These are phyloP conservation scores for Cotesia vestalis DNA, from an alignment of 1,140 invertebrate genomes.

Conservation along the genomic window DNA sequence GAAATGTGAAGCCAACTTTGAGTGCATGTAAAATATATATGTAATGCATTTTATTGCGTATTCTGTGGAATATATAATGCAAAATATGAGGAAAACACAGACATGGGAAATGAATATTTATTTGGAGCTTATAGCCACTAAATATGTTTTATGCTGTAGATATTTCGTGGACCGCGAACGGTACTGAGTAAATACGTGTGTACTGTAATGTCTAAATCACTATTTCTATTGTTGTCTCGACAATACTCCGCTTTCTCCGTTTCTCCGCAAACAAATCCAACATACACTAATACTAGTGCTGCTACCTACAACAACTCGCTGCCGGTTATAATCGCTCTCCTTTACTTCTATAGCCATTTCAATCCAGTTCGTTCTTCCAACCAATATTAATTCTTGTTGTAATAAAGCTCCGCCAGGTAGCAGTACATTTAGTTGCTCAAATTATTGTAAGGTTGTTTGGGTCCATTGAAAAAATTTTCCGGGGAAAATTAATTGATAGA, in stretches of 20 bases:
- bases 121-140: slow-evolving; percentile 33
- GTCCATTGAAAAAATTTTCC: too few species aligned
- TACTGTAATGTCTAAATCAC: slow-evolving; percentile 19
- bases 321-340: neutral
- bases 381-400: neutral
- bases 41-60: too few species aligned
- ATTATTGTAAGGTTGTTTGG: too few species aligned
- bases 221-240: slow-evolving; percentile 38
- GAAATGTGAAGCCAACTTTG: too few species aligned
- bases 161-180: slow-evolving; percentile 14
- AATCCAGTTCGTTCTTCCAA: neutral
- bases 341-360: neutral
- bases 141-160: slow-evolving; percentile 37
- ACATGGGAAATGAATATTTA: slow-evolving; percentile 32
- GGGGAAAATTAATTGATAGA: too few species aligned
- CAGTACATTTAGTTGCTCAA: too few species aligned
- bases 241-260: slow-evolving; percentile 30
- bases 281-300: slow-evolving; percentile 41
- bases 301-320: slow-evolving; percentile 34
- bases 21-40: too few species aligned
- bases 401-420: too few species aligned
- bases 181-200: slow-evolving; percentile 22
- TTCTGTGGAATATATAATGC: too few species aligned
- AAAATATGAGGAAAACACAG: neutral
- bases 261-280: slow-evolving; percentile 2